Conservation (phyloP, 1,140 invertebrate genomes). For the Oedothorax gibbosus region DNA sequence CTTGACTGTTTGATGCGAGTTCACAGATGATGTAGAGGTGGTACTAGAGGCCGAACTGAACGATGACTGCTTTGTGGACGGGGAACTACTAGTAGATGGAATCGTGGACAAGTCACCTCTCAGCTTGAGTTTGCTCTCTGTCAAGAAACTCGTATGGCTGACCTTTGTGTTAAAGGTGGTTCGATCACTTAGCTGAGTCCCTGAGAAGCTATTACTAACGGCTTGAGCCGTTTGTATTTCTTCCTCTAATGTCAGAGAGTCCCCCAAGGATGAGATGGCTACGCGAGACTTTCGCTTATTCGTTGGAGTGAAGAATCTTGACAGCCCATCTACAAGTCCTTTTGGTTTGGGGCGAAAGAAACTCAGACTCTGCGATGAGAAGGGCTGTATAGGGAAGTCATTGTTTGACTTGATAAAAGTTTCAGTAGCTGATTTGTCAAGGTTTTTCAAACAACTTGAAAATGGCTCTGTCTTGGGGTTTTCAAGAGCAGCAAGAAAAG, state of each 20-base stretch:
- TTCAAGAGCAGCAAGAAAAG: constrained; percentile 51
- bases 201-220: constrained; percentile 24
- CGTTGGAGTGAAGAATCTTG: constrained; percentile 67
- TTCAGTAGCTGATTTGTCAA: constrained; percentile 42
- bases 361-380: neutral
- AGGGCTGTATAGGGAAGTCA: constrained; percentile 67
- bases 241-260: constrained; percentile 41
- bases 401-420: constrained; percentile 36
- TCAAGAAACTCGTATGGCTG: neutral
- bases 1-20: constrained; percentile 51
- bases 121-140: constrained; percentile 1
- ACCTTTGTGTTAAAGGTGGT: neutral
- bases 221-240: constrained; percentile 31
- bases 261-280: constrained; percentile 55
- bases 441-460: constrained; percentile 48
- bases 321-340: constrained; percentile 65
- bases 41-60: constrained; percentile 50
- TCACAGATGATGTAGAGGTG: constrained; percentile 64
- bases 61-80: constrained; percentile 36
- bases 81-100: constrained; percentile 33
- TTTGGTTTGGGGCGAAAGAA: constrained; percentile 54
- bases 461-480: constrained; percentile 30
- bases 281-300: constrained; percentile 66
- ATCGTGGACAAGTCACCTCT: neutral
- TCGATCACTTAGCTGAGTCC: constrained; percentile 40